Conservation (phyloP, 2,113 vertebrate species). For the Phalacrocorax brasilianus region DNA sequence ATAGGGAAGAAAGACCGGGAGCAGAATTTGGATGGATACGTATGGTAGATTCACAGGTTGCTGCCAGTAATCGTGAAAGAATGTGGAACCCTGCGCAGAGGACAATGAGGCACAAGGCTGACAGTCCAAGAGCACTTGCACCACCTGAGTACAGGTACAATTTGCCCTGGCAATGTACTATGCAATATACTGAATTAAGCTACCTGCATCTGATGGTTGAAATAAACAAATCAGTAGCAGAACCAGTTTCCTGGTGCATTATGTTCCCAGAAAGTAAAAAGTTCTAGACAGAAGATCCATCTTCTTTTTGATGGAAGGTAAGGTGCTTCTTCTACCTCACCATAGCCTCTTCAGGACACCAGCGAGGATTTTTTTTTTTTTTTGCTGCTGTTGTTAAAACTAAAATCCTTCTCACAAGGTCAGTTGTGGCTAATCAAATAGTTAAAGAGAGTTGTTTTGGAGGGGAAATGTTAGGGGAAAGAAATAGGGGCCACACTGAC, state of each 20-base stretch:
- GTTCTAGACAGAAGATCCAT: neutral
- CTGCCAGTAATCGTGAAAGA: neutral
- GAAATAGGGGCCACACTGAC: neutral
- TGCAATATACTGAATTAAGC: neutral
- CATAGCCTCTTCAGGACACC: neutral
- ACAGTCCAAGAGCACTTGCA: rapidly evolving
- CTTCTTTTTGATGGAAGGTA: neutral
- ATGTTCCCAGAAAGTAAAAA: neutral
- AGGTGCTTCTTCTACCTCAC: neutral
- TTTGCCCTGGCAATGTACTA: neutral
- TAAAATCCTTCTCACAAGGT: neutral
- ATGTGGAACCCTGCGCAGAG: neutral
- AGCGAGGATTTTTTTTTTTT: neutral
- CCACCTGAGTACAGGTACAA: neutral
- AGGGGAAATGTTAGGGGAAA: neutral
- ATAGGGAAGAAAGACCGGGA: neutral
- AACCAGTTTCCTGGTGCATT: neutral
- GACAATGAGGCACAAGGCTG: neutral
- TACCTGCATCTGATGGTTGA: neutral
- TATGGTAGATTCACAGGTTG: neutral
- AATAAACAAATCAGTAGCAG: neutral
- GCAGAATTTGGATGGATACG: neutral
- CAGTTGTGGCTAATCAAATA: neutral
- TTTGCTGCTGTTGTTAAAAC: neutral
- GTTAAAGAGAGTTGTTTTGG: neutral